phyloP scores from a whole-genome alignment of 2,113 vertebrate genomes.

The Clarias batrachus region DNA sequence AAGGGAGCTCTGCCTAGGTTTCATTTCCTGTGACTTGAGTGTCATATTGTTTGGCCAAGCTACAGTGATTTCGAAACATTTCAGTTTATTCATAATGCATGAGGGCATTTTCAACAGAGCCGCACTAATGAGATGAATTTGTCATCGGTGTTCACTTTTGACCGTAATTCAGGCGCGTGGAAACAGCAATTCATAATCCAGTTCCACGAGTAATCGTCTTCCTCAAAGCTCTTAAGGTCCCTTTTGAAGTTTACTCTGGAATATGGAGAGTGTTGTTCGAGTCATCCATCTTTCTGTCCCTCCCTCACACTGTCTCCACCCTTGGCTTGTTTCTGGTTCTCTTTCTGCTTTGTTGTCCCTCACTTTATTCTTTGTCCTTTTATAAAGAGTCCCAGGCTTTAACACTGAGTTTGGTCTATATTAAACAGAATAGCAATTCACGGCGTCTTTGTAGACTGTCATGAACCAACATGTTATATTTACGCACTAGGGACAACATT shows the following conservation, averaged over 20 bases:
- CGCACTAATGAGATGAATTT: slow-evolving; percentile 40
- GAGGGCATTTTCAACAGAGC: slow-evolving; percentile 27
- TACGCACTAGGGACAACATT: not conserved
- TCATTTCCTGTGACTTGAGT: slow-evolving; percentile 19
- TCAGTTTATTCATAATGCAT: slow-evolving; percentile 35
- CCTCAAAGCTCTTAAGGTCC: slow-evolving; percentile 16
- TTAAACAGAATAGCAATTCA: not conserved
- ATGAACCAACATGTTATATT: not conserved
- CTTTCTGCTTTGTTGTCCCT: not conserved
- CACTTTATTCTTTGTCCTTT: not conserved
- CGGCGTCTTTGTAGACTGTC: not conserved
- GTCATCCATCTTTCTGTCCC: slow-evolving; percentile 21
- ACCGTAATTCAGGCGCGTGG: not conserved
- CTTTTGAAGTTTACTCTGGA: slow-evolving; percentile 29
- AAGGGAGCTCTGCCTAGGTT: not conserved
- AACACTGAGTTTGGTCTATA: not conserved
- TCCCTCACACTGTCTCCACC: not conserved
- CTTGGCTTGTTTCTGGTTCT: not conserved
- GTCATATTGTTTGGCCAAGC: slow-evolving; percentile 25
- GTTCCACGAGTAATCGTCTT: slow-evolving; percentile 14
- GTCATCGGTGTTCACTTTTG: slow-evolving; percentile 24
- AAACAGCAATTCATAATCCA: slow-evolving; percentile 12
- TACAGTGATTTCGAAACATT: slow-evolving; percentile 26
- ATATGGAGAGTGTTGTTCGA: slow-evolving; percentile 13
- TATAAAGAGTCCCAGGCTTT: not conserved